These are phyloP conservation scores for Euura saliciscinereae DNA, from an alignment of 1,140 invertebrate genomes.

Conservation along the genomic window DNA sequence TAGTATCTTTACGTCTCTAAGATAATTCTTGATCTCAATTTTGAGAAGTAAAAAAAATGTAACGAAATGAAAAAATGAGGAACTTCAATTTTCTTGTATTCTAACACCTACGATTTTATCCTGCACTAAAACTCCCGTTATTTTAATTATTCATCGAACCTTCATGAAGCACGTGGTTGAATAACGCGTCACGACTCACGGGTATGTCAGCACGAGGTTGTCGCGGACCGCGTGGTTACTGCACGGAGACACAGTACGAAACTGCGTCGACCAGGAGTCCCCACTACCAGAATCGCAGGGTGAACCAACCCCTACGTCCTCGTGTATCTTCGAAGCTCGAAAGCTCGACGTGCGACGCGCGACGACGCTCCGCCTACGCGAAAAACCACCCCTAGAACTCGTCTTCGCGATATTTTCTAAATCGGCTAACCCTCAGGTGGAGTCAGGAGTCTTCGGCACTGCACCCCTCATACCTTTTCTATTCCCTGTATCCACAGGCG, in stretches of 20 bases:
- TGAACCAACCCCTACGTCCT: constrained; percentile 21
- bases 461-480: too few species aligned
- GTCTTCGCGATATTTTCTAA: not conserved
- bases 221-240: constrained; percentile 31
- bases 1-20: too few species aligned
- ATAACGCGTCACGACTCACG: not conserved
- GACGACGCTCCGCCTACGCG: constrained; percentile 52
- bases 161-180: not conserved
- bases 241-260: constrained; percentile 44
- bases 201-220: not conserved
- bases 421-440: too few species aligned
- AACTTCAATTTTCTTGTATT: too few species aligned
- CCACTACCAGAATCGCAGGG: constrained; percentile 38
- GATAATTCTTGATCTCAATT: too few species aligned
- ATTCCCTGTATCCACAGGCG: too few species aligned
- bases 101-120: too few species aligned
- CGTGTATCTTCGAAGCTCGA: constrained; percentile 11
- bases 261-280: constrained; percentile 46
- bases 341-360: constrained; percentile 37
- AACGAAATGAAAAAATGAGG: too few species aligned
- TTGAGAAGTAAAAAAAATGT: not conserved
- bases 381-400: constrained; percentile 34
- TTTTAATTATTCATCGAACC: not conserved
- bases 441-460: too few species aligned
- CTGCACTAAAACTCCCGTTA: too few species aligned